Evolutionary conservation across 2,888 invertebrate species (phyloP).

Genomic region (Athalia cordata): DNA sequence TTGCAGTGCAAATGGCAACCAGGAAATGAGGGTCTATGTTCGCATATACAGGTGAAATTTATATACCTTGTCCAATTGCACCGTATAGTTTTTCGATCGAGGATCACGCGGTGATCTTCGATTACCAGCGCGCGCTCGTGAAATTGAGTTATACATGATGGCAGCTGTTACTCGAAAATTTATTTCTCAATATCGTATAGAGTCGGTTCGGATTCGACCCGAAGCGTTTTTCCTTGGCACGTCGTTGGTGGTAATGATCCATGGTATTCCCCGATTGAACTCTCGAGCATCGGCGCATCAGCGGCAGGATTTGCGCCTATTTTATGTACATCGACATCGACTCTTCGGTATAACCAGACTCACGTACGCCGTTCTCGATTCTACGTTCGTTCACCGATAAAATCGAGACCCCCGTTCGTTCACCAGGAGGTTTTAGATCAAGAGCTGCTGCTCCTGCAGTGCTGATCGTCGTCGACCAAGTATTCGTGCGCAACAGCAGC

Average conservation of each 20-base stretch:
- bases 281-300: no score
- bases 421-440: constrained; percentile 3
- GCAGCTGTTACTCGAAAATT: neutral
- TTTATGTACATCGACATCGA: neutral
- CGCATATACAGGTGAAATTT: no score
- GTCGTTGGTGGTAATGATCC: constrained; percentile 41
- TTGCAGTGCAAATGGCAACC: neutral
- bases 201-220: neutral
- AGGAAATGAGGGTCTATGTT: constrained; percentile 14
- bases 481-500: neutral
- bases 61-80: constrained; percentile 22
- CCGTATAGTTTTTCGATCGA: neutral
- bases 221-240: constrained; percentile 36
- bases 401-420: constrained; percentile 26
- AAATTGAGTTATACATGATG: constrained; percentile 27
- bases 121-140: constrained; percentile 9
- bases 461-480: neutral
- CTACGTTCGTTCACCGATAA: neutral
- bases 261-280: neutral
- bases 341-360: neutral
- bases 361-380: neutral
- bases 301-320: constrained; percentile 13
- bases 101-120: constrained; percentile 25
- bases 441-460: no score
- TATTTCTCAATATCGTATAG: constrained; percentile 13